Evolutionary conservation across 1,140 invertebrate species (phyloP).

Genomic region (Drosophila eugracilis): DNA sequence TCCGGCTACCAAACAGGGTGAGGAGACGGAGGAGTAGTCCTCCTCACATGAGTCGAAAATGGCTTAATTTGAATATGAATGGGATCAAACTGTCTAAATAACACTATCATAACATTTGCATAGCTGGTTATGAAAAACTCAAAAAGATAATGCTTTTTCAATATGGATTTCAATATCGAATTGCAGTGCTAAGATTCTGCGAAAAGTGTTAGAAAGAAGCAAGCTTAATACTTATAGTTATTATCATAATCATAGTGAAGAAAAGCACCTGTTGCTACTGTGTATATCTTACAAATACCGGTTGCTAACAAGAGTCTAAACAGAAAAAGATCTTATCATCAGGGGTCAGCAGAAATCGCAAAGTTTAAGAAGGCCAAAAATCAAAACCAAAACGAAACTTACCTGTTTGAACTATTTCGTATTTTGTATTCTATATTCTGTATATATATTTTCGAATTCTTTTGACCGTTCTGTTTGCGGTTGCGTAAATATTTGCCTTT

Average conservation of each 20-base stretch:
- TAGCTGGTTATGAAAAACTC: conserved; percentile 35
- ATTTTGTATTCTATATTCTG: not conserved
- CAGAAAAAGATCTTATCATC: not conserved
- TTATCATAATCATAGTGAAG: not conserved
- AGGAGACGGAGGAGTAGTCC: conserved; percentile 10
- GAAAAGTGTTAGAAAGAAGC: not conserved
- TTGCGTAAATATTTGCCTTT: conserved; percentile 38
- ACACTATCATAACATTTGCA: conserved; percentile 44
- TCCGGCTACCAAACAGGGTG: too few relatives aligned
- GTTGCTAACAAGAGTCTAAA: not conserved
- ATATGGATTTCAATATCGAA: conserved; percentile 2
- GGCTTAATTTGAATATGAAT: conserved; percentile 51
- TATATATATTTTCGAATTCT: not conserved
- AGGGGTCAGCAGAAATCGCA: conserved; percentile 7
- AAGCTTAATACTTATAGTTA: too few relatives aligned
- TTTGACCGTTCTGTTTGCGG: not conserved
- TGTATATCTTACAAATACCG: too few relatives aligned
- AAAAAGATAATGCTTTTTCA: conserved; percentile 1
- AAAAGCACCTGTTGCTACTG: too few relatives aligned
- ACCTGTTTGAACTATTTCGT: conserved; percentile 20
- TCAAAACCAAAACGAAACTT: conserved; percentile 6
- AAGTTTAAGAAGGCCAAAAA: conserved; percentile 9
- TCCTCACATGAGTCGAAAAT: conserved; percentile 43
- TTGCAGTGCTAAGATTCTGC: not conserved
- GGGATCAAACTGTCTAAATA: conserved; percentile 39